phyloP scores from a whole-genome alignment of 2,113 vertebrate species.

The Canis aureus region DNA sequence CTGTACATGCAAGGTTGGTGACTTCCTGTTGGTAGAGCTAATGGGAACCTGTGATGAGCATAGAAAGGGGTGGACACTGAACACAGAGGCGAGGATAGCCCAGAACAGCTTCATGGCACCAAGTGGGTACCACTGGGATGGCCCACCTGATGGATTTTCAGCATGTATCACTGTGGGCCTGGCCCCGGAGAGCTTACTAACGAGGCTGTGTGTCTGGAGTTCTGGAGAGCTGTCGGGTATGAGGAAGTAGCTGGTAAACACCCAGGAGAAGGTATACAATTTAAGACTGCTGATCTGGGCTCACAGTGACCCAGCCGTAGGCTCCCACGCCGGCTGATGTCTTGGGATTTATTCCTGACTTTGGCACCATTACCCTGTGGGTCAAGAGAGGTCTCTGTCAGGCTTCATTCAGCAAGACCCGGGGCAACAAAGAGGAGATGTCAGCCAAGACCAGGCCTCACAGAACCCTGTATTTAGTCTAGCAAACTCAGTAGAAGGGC shows the following conservation, averaged over 20 bases:
- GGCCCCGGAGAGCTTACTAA: not conserved
- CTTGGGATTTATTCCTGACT: not conserved
- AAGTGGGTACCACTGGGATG: not conserved
- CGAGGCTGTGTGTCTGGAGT: not conserved
- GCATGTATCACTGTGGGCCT: not conserved
- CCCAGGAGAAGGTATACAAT: not conserved
- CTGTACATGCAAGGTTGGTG: not conserved
- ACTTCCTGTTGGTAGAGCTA: not conserved
- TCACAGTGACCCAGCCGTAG: not conserved
- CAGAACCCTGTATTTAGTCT: not conserved
- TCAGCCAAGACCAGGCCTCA: not conserved
- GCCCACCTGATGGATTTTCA: not conserved
- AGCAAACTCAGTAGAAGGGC: constrained; percentile 10
- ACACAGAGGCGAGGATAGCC: not conserved
- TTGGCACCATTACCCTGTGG: not conserved
- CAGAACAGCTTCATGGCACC: not conserved
- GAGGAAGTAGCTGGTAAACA: not conserved
- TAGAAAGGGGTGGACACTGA: not conserved
- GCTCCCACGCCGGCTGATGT: not conserved
- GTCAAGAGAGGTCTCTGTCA: not conserved
- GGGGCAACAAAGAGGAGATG: not conserved
- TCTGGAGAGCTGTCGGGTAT: not conserved
- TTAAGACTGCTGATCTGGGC: not conserved
- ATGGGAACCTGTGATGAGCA: not conserved
- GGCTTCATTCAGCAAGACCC: not conserved